Percentiles rank a stretch among this genome's conserved stretches.
Conservation (phyloP, 2,797 vertebrate species). For the Chelonia mydas region DNA sequence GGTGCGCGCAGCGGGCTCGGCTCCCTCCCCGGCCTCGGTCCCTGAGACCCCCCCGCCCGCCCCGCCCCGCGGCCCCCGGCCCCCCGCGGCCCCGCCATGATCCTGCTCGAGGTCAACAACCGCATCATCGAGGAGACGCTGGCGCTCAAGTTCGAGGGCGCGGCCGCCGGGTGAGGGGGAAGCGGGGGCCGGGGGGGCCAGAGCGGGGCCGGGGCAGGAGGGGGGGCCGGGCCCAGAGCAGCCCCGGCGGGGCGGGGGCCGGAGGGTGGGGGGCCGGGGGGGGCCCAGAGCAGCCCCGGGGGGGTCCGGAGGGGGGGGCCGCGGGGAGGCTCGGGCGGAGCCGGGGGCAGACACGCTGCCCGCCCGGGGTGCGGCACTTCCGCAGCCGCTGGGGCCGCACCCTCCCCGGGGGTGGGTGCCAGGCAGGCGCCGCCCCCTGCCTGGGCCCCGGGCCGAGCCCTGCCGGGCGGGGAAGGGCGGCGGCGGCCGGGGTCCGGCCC, state of each 20-base stretch:
- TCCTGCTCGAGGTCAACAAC: slow-evolving; percentile 99
- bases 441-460: no score
- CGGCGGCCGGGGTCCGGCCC: no score
- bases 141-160: slow-evolving; percentile 94
- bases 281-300: neutral
- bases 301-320: neutral
- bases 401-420: no score
- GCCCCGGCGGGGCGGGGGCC: no score
- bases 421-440: no score
- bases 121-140: slow-evolving; percentile 98
- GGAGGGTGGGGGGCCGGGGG: no score
- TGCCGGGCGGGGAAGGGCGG: no score
- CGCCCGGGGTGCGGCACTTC: no score
- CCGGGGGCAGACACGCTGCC: neutral
- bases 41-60: slow-evolving; percentile 20
- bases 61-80: slow-evolving; percentile 52
- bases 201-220: neutral
- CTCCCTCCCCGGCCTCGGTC: slow-evolving; percentile 13
- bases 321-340: neutral
- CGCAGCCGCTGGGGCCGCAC: no score
- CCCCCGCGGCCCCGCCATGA: slow-evolving; percentile 86
- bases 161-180: slow-evolving; percentile 91
- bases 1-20: slow-evolving; percentile 65
- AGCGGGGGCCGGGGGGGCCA: neutral
- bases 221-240: no score